Base-by-base conservation (phyloP, 2,888 invertebrate species). In the Acanthosoma haemorrhoidale region DNA sequence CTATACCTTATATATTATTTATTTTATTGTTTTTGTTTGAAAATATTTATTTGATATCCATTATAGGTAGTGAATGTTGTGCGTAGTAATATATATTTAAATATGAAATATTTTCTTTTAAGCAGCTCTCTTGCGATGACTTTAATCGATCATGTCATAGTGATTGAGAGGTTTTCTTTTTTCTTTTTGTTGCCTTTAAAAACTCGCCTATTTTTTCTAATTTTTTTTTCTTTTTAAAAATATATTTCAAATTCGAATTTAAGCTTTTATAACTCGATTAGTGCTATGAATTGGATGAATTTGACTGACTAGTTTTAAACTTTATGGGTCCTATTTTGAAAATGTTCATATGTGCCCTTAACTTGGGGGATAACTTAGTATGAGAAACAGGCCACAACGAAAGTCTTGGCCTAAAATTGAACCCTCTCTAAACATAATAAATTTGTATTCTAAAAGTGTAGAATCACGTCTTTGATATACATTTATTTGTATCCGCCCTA, bases 291-390 rank as follows among this genome's bases (percentile, higher is more conserved):
- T 67, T 68, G 68, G 63, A 71, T 51, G 41, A 57, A 69, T 70
- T 71, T 64, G 71, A 71, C 71, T 71, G 71, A 71, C 69, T 71
- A 71, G 71, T 66, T 69, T 69, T 68, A 57, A 69, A 66, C 57
- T 59, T 51, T 32, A 67, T 59, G 68, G 51, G 38, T 68, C 68
- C 68, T 58, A 67, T 67, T 67, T 67, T 57, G 34, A 36, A 51
- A 39, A 41, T 43, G 41, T 68, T 68, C 68, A 58, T 29, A 68
- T 39, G 36, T 59, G 31, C 68, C 68, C 38, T 58, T 41, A 64
- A 38, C 31, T 36, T 29, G n/a, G 38, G 41, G 64, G 16, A 39
- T 64, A 39, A 18, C 38, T 15, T 21, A 39, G 34, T 51, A 16
- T 16, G 34, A 43, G 67, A 67, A 67, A 15, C 29, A 38, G 67